Base-by-base conservation (phyloP, 2,797 vertebrate species). In the Sebastes alutus region DNA sequence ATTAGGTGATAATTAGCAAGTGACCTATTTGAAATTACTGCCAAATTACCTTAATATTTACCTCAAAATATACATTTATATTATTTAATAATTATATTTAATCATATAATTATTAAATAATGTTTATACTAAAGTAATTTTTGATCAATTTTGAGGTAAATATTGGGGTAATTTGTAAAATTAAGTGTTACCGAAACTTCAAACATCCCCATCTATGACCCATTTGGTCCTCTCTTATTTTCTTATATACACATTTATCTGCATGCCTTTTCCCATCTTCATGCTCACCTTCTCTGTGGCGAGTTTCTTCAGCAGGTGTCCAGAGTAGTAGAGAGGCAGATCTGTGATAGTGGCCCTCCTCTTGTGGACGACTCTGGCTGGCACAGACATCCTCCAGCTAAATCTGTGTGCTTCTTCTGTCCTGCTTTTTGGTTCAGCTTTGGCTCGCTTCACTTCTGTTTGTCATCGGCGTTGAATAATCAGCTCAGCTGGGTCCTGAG, bases 281-380 rank as follows among this genome's bases (percentile, higher is more conserved):
- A 18, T 69, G 7, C 64, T 80, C 59, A 94, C 93, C 93, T 80
- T 87, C 10, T 93, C 89, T 49, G 32, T 77, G 8, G 2, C 16
- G 23, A 32, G 16, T 81, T 89, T 94, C 85, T 87, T 93, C 71
- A 78, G 68, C 74, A 94, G 79, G 20, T 38, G 5, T 87, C 93
- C 94, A 6, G 56, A 81, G 71, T 90, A 82, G 83, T 94, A 94
- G 23, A 94, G 90, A 49, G 92, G 93, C 61, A 92, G 84, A 61
- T 67, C 86, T 16, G 92, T 93, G 87, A 93, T 90, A 0, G 72
- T 83, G 27, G 29, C 71, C 84, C 93, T 92, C 78, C 82, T 91
- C 75, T 72, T 89, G 75, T 81, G 20, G 30, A 92, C 32, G 10
- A 64, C 30, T 79, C 87, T 90, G 23, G 18, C 14, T 38, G 42